A percentile compares a stretch with the other conserved stretches of the same genome.
These are phyloP conservation scores for Triops longicaudatus DNA, from an alignment of 1,140 invertebrate genomes.

Conservation along the genomic window DNA sequence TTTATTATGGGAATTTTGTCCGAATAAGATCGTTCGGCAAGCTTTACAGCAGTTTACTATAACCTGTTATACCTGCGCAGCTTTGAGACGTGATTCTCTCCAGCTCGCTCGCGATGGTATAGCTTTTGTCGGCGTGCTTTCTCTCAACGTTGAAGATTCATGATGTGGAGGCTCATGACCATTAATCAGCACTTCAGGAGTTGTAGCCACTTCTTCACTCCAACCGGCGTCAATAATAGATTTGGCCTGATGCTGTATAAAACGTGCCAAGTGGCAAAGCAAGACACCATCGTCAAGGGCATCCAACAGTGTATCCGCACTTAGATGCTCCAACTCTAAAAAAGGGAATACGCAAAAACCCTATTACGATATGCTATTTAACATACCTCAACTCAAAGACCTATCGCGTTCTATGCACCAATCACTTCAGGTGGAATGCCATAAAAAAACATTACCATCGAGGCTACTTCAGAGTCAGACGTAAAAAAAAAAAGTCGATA, in stretches of 20 bases:
- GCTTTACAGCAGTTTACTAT: no score
- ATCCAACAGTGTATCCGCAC: constrained; percentile 65
- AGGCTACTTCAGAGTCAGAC: no score
- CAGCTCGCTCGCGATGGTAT: neutral
- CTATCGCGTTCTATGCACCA: neutral
- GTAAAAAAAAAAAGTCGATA: no score
- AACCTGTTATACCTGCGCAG: neutral
- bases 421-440: no score
- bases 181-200: constrained; percentile 15
- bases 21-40: no score
- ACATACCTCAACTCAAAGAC: constrained; percentile 26
- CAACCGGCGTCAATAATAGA: constrained; percentile 19
- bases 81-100: constrained; percentile 2
- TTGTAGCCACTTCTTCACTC: constrained; percentile 7
- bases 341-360: constrained; percentile 32
- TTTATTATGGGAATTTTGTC: no score
- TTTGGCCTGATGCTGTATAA: constrained; percentile 59
- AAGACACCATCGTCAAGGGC: constrained; percentile 69
- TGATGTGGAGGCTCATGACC: neutral
- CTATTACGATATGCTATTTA: constrained; percentile 18
- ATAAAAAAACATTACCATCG: no score
- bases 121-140: neutral
- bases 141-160: neutral
- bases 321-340: constrained; percentile 61
- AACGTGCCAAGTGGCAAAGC: constrained; percentile 63